Percentiles rank a stretch among this genome's conserved stretches.
phyloP scores from a whole-genome alignment of 2,797 vertebrate genomes.

The Heliangelus exortis region DNA sequence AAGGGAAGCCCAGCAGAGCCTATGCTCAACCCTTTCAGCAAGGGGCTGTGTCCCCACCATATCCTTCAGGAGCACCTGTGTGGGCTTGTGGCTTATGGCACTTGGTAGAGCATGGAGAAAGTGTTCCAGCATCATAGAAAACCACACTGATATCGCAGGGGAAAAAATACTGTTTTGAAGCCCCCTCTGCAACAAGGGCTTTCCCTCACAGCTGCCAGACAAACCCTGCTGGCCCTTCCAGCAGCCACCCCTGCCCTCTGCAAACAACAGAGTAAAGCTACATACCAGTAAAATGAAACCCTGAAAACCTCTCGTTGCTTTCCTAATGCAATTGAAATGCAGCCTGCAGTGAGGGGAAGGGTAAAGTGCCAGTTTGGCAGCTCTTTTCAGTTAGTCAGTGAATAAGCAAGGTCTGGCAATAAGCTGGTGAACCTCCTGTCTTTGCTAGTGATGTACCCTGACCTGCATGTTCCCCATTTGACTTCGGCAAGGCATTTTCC shows the following conservation, averaged over 20 bases:
- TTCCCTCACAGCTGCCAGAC: not conserved
- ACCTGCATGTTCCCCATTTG: not conserved
- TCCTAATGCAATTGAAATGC: not conserved
- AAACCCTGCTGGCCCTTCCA: too few relatives aligned
- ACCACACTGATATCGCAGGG: rapidly evolving
- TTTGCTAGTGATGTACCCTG: not conserved
- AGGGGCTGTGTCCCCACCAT: rapidly evolving
- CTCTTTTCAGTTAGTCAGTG: not conserved
- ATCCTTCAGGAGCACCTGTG: not conserved
- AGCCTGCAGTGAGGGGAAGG: not conserved
- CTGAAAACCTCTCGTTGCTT: not conserved
- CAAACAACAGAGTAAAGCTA: not conserved
- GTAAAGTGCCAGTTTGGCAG: not conserved
- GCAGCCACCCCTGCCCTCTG: not conserved
- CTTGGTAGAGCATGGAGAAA: rapidly evolving
- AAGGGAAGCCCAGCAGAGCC: not conserved
- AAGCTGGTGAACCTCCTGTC: not conserved
- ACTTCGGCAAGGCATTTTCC: not conserved
- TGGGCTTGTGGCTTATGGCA: not conserved
- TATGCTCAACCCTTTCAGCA: not conserved
- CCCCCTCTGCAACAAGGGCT: not conserved
- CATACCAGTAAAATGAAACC: not conserved
- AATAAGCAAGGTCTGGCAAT: not conserved
- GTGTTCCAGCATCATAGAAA: not conserved
- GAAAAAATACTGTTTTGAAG: not conserved